These are phyloP conservation scores for crab-eating macaque (Macaca fascicularis) DNA, from an alignment of 2,113 vertebrate species.

Conservation along the genomic window T2T-MFA8v1.1 NC_088380.1:5401501-5402000, in stretches of 20 bases:
- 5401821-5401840: neutral
- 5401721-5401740: neutral
- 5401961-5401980: neutral
- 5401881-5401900: neutral
- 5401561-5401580: neutral
- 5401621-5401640: neutral
- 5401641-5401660: neutral
- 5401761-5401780: neutral
- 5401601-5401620: neutral
- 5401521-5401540: neutral
- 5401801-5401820: neutral
- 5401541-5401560: neutral
- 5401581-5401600: neutral
- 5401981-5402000: rapidly evolving
- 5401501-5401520: neutral
- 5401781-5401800: neutral
- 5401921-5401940: neutral
- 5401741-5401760: neutral
- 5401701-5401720: neutral
- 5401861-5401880: too few species aligned
- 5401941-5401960: neutral
- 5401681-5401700: neutral
- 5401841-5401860: too few species aligned
- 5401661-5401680: neutral
- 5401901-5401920: rapidly evolving